Evolutionary conservation across 2,888 invertebrate genomes (phyloP).

Genomic region (Hanleya hanleyi): DNA sequence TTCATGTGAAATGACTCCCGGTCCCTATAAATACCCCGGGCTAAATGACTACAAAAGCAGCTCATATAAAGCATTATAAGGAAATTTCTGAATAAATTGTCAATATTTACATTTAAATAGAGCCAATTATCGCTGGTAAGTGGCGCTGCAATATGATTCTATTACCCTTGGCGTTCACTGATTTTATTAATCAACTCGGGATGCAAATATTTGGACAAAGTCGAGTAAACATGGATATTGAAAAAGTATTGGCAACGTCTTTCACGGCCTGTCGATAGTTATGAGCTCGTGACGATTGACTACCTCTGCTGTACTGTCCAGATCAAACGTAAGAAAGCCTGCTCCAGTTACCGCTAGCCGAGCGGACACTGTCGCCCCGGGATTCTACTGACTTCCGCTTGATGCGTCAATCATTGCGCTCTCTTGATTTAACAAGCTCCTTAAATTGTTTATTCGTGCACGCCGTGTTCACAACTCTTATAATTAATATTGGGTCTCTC

Average conservation of each 20-base stretch:
- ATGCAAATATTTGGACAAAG: background rate
- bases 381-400: background rate
- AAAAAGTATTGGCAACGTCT: background rate
- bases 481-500: slow-evolving; percentile 2
- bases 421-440: background rate
- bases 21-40: background rate
- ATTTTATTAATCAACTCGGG: background rate
- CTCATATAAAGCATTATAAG: slow-evolving; percentile 7
- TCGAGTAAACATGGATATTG: background rate
- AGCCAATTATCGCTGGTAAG: slow-evolving; percentile 4
- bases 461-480: background rate
- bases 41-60: slow-evolving; percentile 6
- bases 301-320: background rate
- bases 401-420: background rate
- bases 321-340: background rate
- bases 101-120: background rate
- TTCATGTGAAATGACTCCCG: background rate
- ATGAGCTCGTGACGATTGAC: background rate
- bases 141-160: background rate
- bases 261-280: background rate
- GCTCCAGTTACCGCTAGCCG: background rate
- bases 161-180: background rate
- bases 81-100: slow-evolving; percentile 10
- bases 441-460: slow-evolving; percentile 1
- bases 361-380: background rate